A percentile compares a stretch with the other conserved stretches of the same genome.
phyloP scores from a whole-genome alignment of 2,888 invertebrate species.

The Ethmia dodecea region DNA sequence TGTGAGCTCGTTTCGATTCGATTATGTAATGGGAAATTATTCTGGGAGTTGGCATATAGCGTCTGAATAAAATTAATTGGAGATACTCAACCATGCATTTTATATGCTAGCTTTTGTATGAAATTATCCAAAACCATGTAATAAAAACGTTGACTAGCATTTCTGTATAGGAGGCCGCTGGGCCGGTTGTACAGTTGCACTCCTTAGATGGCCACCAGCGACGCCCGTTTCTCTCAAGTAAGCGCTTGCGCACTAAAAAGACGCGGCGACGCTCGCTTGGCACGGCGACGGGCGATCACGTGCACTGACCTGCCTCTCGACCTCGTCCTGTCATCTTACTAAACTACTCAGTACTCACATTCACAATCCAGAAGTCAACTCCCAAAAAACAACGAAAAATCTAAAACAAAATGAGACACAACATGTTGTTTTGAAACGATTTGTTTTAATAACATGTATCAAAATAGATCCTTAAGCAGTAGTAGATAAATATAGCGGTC shows the following conservation, averaged over 20 bases:
- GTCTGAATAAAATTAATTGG: too few relatives aligned
- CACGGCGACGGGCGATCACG: neutral
- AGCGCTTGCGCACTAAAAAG: constrained; percentile 3
- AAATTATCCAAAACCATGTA: too few relatives aligned
- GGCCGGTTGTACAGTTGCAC: constrained; percentile 71
- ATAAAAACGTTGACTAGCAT: too few relatives aligned
- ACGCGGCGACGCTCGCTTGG: neutral
- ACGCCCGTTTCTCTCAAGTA: constrained; percentile 51
- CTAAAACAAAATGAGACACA: constrained; percentile 8
- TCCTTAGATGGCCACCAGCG: constrained; percentile 63
- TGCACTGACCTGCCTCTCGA: constrained; percentile 11
- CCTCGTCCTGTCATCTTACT: constrained; percentile 6
- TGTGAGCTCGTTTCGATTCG: too few relatives aligned
- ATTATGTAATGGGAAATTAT: too few relatives aligned
- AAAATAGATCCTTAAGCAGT: constrained; percentile 51
- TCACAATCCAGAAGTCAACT: neutral
- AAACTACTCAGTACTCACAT: neutral
- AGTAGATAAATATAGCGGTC: constrained; percentile 37
- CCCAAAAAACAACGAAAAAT: constrained; percentile 10
- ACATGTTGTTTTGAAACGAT: constrained; percentile 16
- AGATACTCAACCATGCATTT: too few relatives aligned
- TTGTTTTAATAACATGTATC: constrained; percentile 21
- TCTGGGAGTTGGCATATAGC: too few relatives aligned
- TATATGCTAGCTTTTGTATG: too few relatives aligned
- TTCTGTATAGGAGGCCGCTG: constrained; percentile 38